Evolutionary conservation across 2,888 invertebrate genomes (phyloP).

Genomic region (Ophonus ardosiacus): DNA sequence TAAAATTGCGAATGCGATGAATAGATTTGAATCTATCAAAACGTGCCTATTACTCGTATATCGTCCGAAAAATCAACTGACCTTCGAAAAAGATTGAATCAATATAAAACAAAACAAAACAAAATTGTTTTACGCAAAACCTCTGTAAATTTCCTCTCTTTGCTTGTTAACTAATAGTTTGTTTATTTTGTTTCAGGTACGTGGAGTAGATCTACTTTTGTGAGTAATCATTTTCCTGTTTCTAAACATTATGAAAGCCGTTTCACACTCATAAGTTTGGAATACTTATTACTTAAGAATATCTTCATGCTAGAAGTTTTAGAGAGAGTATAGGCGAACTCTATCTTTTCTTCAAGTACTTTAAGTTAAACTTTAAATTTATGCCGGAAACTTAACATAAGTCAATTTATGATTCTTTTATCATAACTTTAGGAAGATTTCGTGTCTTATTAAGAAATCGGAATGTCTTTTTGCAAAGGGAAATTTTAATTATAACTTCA

Average conservation of each 20-base stretch:
- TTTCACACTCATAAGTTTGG: slow-evolving; percentile 3
- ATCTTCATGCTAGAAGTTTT: slow-evolving; percentile 29
- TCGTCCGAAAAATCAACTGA: slow-evolving; percentile 46
- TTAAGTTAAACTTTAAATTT: slow-evolving; percentile 40
- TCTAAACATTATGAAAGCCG: slow-evolving; percentile 32
- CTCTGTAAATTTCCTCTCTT: background rate
- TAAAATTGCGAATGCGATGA: slow-evolving; percentile 41
- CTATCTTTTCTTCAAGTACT: slow-evolving; percentile 40
- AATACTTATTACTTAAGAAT: slow-evolving; percentile 39
- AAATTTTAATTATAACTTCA: background rate
- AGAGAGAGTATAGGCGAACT: slow-evolving; percentile 23
- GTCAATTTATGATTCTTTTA: slow-evolving; percentile 31
- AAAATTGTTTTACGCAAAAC: slow-evolving; percentile 19
- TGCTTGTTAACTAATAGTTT: slow-evolving; percentile 18
- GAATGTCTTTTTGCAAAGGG: background rate
- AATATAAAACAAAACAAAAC: background rate
- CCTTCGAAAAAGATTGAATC: slow-evolving; percentile 38
- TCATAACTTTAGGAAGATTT: slow-evolving; percentile 21
- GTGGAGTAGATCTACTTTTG: background rate
- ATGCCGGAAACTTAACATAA: slow-evolving; percentile 40
- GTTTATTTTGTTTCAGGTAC: slow-evolving; percentile 32
- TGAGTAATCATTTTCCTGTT: slow-evolving; percentile 31
- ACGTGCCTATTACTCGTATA: slow-evolving; percentile 27
- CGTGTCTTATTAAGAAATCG: background rate
- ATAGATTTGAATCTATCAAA: slow-evolving; percentile 42